phyloP scores from a whole-genome alignment of 2,888 invertebrate species.

The Rosalia funebris region DNA sequence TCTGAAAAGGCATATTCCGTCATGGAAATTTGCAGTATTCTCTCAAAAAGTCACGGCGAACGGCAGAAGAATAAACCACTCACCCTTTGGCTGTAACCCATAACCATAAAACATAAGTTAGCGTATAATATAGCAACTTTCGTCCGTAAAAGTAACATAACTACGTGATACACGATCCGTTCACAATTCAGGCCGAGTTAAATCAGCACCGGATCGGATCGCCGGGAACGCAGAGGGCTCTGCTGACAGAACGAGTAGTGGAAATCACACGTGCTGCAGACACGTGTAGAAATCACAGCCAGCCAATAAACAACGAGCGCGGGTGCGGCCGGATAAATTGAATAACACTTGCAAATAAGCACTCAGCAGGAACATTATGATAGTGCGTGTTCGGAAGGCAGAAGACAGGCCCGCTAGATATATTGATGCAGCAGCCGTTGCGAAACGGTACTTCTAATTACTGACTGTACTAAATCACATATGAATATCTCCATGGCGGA shows the following conservation, averaged over 20 bases:
- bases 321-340: slow-evolving; percentile 65
- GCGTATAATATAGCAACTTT: slow-evolving; percentile 21
- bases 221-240: slow-evolving; percentile 21
- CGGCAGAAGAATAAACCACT: slow-evolving; percentile 1
- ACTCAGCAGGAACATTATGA: slow-evolving; percentile 56
- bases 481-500: slow-evolving; percentile 55
- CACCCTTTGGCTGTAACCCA: slow-evolving; percentile 2
- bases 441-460: slow-evolving; percentile 60
- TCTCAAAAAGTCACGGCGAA: no score
- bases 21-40: no score
- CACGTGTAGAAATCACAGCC: slow-evolving; percentile 63
- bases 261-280: slow-evolving; percentile 58
- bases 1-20: no score
- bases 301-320: slow-evolving; percentile 63
- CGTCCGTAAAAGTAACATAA: slow-evolving; percentile 18
- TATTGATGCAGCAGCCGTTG: slow-evolving; percentile 61
- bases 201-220: no score
- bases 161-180: slow-evolving; percentile 36
- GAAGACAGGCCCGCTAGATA: slow-evolving; percentile 59
- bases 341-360: slow-evolving; percentile 67
- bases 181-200: slow-evolving; percentile 30
- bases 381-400: slow-evolving; percentile 56
- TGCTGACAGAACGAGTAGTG: slow-evolving; percentile 32
- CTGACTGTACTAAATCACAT: slow-evolving; percentile 59
- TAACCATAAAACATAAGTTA: slow-evolving; percentile 25